These are phyloP conservation scores for Eucera pruinosa DNA, from an alignment of 2,888 invertebrate species.

Conservation along the genomic window DNA sequence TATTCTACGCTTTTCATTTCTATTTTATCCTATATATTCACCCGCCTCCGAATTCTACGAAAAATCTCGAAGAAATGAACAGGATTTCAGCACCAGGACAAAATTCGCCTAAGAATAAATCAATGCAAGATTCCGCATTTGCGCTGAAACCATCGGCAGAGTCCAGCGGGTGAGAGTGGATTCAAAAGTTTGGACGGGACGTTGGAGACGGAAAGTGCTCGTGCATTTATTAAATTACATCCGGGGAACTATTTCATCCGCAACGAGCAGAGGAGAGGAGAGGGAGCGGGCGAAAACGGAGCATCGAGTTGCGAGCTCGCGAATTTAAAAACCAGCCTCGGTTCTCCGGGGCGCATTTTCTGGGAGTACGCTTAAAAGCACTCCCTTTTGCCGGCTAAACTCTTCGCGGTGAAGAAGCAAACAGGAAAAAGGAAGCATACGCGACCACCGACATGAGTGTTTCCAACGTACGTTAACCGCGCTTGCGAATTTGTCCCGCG, in stretches of 20 bases:
- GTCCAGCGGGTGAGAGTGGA: neutral
- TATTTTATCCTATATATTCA: too few relatives aligned
- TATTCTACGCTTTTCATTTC: too few relatives aligned
- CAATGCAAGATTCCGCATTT: neutral
- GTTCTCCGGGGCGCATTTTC: slow-evolving; percentile 6
- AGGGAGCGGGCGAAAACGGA: neutral
- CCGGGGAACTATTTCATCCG: slow-evolving; percentile 23
- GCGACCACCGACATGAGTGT: neutral
- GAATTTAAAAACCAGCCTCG: slow-evolving; percentile 4
- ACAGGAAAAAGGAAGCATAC: slow-evolving; percentile 21
- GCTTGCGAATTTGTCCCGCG: slow-evolving; percentile 1
- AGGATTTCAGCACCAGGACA: neutral
- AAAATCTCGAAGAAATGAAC: neutral
- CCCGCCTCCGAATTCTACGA: too few relatives aligned
- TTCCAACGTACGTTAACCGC: slow-evolving; percentile 3
- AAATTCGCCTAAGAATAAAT: neutral
- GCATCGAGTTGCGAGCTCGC: neutral
- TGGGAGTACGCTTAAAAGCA: slow-evolving; percentile 3
- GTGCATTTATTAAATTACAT: slow-evolving; percentile 22
- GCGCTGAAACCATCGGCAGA: too few relatives aligned
- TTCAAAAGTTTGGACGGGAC: neutral
- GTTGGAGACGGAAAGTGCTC: neutral
- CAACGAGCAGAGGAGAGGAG: neutral
- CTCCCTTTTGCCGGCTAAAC: slow-evolving; percentile 13
- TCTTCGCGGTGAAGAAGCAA: slow-evolving; percentile 26